phyloP scores from a whole-genome alignment of 1,140 invertebrate genomes.

The Eupristina koningsbergeri region DNA sequence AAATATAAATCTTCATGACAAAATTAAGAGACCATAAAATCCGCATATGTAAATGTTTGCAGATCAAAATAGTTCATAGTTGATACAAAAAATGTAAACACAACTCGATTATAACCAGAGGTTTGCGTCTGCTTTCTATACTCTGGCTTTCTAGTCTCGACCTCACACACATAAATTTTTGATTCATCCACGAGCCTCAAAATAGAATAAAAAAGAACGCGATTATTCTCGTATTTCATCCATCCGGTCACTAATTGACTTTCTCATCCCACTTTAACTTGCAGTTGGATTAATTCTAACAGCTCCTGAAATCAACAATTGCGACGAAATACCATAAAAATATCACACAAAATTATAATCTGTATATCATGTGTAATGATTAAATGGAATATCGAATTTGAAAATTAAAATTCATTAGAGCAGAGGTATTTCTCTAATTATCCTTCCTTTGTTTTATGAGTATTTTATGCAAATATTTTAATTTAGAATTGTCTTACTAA shows the following conservation, averaged over 20 bases:
- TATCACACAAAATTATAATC: not conserved
- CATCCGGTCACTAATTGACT: constrained; percentile 30
- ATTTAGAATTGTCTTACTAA: not conserved
- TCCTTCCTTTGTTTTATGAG: not conserved
- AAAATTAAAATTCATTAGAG: not conserved
- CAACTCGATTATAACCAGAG: not conserved
- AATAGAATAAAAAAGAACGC: not conserved
- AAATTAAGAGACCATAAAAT: constrained; percentile 36
- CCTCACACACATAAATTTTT: constrained; percentile 16
- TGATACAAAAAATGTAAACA: constrained; percentile 32
- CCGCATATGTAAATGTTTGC: constrained; percentile 12
- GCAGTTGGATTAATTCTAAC: constrained; percentile 26
- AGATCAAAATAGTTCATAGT: constrained; percentile 25
- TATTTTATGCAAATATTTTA: not conserved
- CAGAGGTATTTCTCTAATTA: not conserved
- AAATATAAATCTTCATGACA: not conserved
- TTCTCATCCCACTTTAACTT: constrained; percentile 15
- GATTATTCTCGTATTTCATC: constrained; percentile 23
- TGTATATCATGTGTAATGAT: not conserved
- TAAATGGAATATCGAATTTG: not conserved
- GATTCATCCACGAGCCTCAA: not conserved
- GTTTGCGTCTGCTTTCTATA: constrained; percentile 1
- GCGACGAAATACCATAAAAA: constrained; percentile 2
- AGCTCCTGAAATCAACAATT: constrained; percentile 19
- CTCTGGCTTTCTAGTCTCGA: not conserved